These are phyloP conservation scores for Tribolium madens DNA, from an alignment of 1,140 invertebrate species.

Conservation along the genomic window DNA sequence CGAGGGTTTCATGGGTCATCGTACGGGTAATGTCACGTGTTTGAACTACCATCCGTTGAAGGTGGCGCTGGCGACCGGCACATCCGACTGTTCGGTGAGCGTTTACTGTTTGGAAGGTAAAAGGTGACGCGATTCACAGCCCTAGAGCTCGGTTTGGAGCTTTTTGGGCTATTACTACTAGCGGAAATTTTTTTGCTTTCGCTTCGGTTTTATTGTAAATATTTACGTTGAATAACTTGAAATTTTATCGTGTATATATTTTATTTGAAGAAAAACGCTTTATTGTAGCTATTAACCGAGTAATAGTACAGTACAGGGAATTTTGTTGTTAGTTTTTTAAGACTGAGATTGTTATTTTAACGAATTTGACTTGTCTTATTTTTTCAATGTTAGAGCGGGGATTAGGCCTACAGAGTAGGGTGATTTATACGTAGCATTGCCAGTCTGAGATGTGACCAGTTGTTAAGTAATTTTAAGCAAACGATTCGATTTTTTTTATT, in stretches of 20 bases:
- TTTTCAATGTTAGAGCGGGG: neutral
- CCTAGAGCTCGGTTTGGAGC: conserved; percentile 58
- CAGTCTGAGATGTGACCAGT: conserved; percentile 12
- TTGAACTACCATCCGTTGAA: conserved; percentile 89
- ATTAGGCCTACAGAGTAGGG: conserved; percentile 4
- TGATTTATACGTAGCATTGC: conserved; percentile 24
- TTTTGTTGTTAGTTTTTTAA: conserved; percentile 37
- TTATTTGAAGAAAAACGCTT: conserved; percentile 22
- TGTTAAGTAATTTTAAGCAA: conserved; percentile 30
- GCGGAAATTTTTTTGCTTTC: conserved; percentile 24
- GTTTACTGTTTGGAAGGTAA: conserved; percentile 78
- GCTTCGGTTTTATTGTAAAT: conserved; percentile 28
- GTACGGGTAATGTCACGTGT: conserved; percentile 87
- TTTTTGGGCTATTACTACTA: conserved; percentile 47
- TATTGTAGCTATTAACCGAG: conserved; percentile 2
- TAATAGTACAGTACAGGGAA: conserved; percentile 35
- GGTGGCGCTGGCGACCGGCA: conserved; percentile 81
- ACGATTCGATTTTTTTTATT: conserved; percentile 1
- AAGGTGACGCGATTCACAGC: conserved; percentile 71
- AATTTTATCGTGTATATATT: conserved; percentile 33
- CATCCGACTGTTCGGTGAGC: conserved; percentile 81
- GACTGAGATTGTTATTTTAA: conserved; percentile 28
- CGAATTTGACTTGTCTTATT: conserved; percentile 8
- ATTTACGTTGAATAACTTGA: conserved; percentile 4
- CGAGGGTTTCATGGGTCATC: conserved; percentile 91